Percentiles rank a stretch among this genome's conserved stretches.
These are phyloP conservation scores for Orgyia antiqua DNA, from an alignment of 2,888 invertebrate genomes.

Conservation along the genomic window DNA sequence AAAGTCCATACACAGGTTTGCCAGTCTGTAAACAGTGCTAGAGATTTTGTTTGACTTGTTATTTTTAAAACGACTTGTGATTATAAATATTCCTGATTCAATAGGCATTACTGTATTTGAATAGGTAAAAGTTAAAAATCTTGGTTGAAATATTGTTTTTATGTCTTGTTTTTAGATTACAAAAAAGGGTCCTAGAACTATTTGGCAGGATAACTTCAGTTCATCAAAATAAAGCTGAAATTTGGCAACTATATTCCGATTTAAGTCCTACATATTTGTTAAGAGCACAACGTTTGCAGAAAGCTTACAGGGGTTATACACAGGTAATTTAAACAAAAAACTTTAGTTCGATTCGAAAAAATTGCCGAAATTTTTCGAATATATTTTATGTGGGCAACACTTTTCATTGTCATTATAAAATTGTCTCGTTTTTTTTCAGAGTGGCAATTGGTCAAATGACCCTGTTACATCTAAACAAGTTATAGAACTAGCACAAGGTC, in stretches of 20 bases:
- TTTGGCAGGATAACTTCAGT: slow-evolving; percentile 85
- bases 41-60: too few species aligned
- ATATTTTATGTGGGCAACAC: too few species aligned
- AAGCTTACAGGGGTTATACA: slow-evolving; percentile 86
- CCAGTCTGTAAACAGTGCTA: too few species aligned
- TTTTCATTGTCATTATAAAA: too few species aligned
- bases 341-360: too few species aligned
- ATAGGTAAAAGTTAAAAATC: too few species aligned
- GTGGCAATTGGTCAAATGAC: slow-evolving; percentile 75
- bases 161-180: slow-evolving; percentile 48
- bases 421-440: too few species aligned
- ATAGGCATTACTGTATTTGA: too few species aligned
- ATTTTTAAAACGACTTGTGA: too few species aligned
- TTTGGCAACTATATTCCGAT: slow-evolving; percentile 91
- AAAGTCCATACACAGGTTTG: background rate
- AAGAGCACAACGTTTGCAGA: slow-evolving; percentile 84
- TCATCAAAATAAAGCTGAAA: slow-evolving; percentile 82
- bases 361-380: too few species aligned
- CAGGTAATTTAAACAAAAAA: slow-evolving; percentile 75
- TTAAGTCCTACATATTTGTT: slow-evolving; percentile 79
- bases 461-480: slow-evolving; percentile 80
- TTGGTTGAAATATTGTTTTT: too few species aligned
- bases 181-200: slow-evolving; percentile 80
- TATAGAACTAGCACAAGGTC: slow-evolving; percentile 75
- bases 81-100: too few species aligned